Conservation (phyloP, 2,888 invertebrate genomes). For the Nemapogon koenigi region DNA sequence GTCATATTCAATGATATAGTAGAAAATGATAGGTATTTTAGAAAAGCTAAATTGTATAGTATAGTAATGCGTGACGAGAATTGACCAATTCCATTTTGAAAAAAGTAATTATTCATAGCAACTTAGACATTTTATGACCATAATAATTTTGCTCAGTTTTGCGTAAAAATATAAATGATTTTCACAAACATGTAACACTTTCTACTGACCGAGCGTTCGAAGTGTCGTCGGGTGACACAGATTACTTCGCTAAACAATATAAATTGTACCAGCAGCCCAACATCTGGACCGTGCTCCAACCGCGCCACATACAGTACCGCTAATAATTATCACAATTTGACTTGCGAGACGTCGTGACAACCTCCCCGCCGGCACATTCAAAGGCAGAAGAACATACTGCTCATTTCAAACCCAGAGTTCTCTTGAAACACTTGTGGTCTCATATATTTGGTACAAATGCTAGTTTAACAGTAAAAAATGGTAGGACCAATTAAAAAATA, state of each 20-base stretch:
- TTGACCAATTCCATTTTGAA: no score
- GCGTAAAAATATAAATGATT: no score
- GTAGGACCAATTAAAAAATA: background rate
- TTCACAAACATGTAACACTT: slow-evolving; percentile 56
- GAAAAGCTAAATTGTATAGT: no score
- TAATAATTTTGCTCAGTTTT: no score
- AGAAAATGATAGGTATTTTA: no score
- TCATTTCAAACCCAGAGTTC: slow-evolving; percentile 40
- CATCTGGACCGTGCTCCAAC: slow-evolving; percentile 40
- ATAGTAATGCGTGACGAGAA: no score
- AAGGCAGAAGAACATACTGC: slow-evolving; percentile 18
- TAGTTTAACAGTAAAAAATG: slow-evolving; percentile 1
- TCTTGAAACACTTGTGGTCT: slow-evolving; percentile 27
- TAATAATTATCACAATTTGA: slow-evolving; percentile 55
- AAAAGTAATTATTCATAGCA: no score
- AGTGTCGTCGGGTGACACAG: slow-evolving; percentile 31
- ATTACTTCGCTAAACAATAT: slow-evolving; percentile 46
- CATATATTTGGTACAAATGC: slow-evolving; percentile 2
- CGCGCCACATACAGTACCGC: slow-evolving; percentile 57
- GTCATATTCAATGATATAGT: no score
- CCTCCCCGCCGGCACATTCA: slow-evolving; percentile 16
- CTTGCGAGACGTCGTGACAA: slow-evolving; percentile 20
- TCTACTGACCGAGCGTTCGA: slow-evolving; percentile 26
- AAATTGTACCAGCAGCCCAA: slow-evolving; percentile 40
- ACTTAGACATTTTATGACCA: no score